Evolutionary conservation across 2,113 vertebrate species (phyloP).

Genomic region (Calonectris borealis): DNA sequence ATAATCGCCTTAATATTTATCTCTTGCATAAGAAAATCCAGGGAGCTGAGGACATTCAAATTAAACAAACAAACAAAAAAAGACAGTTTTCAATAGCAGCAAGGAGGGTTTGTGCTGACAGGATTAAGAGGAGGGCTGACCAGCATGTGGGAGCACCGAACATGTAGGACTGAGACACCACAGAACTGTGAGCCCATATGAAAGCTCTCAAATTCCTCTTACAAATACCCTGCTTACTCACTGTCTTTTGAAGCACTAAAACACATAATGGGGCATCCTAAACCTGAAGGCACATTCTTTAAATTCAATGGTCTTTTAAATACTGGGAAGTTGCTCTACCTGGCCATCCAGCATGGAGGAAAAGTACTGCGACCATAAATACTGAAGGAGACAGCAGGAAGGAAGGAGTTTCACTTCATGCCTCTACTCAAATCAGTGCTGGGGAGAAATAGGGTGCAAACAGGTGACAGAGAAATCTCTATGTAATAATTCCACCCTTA

Average conservation of each 20-base stretch:
- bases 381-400: not conserved
- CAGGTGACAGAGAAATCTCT: not conserved
- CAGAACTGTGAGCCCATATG: not conserved
- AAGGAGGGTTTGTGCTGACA: not conserved
- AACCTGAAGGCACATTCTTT: not conserved
- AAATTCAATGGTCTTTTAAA: not conserved
- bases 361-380: not conserved
- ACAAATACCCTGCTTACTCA: not conserved
- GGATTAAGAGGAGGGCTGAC: not conserved
- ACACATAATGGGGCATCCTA: rapidly evolving
- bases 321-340: not conserved
- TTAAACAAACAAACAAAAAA: not conserved
- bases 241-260: not conserved
- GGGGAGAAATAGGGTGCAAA: not conserved
- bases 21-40: not conserved
- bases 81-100: not conserved
- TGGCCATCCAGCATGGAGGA: not conserved
- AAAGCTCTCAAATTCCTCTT: not conserved
- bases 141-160: not conserved
- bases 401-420: not conserved
- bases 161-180: not conserved
- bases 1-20: not conserved
- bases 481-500: not conserved
- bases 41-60: not conserved
- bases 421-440: not conserved